Conservation (phyloP, 2,888 invertebrate genomes). For the Poecilobothrus nobilitatus region DNA sequence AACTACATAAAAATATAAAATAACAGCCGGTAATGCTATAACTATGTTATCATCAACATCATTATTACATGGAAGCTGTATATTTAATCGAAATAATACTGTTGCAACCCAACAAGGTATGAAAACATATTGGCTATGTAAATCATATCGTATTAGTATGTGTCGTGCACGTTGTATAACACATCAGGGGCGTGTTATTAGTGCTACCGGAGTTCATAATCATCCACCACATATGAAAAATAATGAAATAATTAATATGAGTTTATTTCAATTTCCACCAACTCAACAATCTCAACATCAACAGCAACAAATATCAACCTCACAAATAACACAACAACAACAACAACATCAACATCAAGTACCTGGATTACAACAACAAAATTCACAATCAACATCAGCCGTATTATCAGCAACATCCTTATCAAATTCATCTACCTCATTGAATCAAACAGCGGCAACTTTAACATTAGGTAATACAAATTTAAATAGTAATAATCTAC, state of each 20-base stretch:
- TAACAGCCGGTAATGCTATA: constrained; percentile 40
- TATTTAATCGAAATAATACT: constrained; percentile 45
- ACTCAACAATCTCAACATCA: constrained; percentile 24
- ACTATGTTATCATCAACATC: constrained; percentile 45
- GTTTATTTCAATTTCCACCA: constrained; percentile 9
- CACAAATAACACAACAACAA: constrained; percentile 17
- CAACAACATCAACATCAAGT: constrained; percentile 18
- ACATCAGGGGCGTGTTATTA: constrained; percentile 43
- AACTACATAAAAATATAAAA: background rate
- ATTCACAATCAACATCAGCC: constrained; percentile 13
- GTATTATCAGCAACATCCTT: background rate
- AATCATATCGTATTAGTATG: constrained; percentile 44
- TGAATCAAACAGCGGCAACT: background rate
- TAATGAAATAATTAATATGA: constrained; percentile 13
- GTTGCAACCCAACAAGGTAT: constrained; percentile 45
- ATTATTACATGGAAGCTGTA: constrained; percentile 43
- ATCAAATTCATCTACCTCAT: background rate
- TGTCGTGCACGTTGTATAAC: constrained; percentile 44
- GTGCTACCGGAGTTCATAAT: constrained; percentile 44
- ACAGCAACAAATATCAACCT: constrained; percentile 20
- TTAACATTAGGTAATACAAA: background rate
- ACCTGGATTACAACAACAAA: constrained; percentile 27
- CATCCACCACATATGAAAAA: constrained; percentile 43
- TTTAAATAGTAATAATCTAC: background rate
- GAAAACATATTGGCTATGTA: constrained; percentile 46